Percentiles rank a stretch among this genome's conserved stretches.
Evolutionary conservation across 2,113 vertebrate species (phyloP).

Genomic region (Leucopsar rothschildi): DNA sequence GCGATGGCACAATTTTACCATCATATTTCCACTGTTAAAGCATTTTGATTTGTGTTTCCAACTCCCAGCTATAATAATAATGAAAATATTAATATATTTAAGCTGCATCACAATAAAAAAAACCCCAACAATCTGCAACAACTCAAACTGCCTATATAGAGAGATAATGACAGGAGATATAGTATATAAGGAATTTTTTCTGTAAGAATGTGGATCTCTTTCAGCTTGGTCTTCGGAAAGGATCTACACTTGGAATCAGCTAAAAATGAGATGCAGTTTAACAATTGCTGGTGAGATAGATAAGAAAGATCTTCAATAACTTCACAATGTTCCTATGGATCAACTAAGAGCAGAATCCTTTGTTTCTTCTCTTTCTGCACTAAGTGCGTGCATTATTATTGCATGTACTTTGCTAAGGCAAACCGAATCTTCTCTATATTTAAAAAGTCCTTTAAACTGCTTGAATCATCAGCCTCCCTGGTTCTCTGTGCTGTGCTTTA

Average conservation of each 20-base stretch:
- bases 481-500: background rate
- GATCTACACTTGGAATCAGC: background rate
- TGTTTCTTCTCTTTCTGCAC: background rate
- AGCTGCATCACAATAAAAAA: background rate
- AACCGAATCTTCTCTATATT: background rate
- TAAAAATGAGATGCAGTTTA: background rate
- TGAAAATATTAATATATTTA: background rate
- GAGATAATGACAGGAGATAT: background rate
- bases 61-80: background rate
- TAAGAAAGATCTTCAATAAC: background rate
- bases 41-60: background rate
- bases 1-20: accelerated
- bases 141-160: background rate
- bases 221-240: background rate
- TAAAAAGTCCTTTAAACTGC: background rate
- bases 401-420: background rate
- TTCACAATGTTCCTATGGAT: background rate
- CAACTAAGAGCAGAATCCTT: background rate
- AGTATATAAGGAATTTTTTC: background rate
- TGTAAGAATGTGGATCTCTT: background rate
- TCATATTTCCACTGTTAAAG: background rate
- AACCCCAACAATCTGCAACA: background rate
- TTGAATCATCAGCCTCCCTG: background rate
- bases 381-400: background rate
- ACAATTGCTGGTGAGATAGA: background rate